A percentile compares a stretch with the other conserved stretches of the same genome.
These are phyloP conservation scores for Melanotaenia nigrans DNA, from an alignment of 2,797 vertebrate species.

Conservation along the genomic window DNA sequence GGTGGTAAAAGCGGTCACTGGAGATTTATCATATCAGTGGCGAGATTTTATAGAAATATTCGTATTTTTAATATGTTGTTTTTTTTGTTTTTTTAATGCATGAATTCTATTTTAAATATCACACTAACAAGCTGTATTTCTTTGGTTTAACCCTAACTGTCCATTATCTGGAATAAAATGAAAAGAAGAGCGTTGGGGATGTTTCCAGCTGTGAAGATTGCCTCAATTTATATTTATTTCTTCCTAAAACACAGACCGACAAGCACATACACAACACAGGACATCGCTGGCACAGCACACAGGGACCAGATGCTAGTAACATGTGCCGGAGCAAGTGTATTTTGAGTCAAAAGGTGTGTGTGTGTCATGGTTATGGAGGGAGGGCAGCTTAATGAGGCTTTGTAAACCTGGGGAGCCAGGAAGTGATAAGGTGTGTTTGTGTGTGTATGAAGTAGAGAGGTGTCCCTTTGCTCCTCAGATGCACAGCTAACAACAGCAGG, in stretches of 20 bases:
- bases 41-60: background rate
- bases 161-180: conserved; percentile 36
- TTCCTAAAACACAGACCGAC: conserved; percentile 32
- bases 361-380: conserved; percentile 5
- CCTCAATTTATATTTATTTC: conserved; percentile 48
- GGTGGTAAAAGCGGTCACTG: conserved; percentile 1
- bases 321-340: conserved; percentile 27
- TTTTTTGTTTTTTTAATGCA: conserved; percentile 1
- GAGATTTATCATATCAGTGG: too few relatives aligned
- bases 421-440: conserved; percentile 36
- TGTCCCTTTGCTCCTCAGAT: conserved; percentile 48
- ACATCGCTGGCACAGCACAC: conserved; percentile 44
- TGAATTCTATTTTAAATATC: conserved; percentile 32
- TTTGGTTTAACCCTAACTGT: conserved; percentile 15
- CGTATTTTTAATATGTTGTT: conserved; percentile 25
- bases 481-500: conserved; percentile 69
- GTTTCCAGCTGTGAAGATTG: conserved; percentile 66
- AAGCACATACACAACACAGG: conserved; percentile 27
- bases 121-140: conserved; percentile 21
- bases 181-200: conserved; percentile 15
- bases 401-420: conserved; percentile 55
- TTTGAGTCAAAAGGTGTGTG: conserved; percentile 26
- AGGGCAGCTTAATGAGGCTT: conserved; percentile 58
- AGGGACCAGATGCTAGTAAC: conserved; percentile 58
- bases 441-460: conserved; percentile 9